Evolutionary conservation across 2,113 vertebrate species (phyloP).

Genomic region (Sterrhoptilus dennistouni): DNA sequence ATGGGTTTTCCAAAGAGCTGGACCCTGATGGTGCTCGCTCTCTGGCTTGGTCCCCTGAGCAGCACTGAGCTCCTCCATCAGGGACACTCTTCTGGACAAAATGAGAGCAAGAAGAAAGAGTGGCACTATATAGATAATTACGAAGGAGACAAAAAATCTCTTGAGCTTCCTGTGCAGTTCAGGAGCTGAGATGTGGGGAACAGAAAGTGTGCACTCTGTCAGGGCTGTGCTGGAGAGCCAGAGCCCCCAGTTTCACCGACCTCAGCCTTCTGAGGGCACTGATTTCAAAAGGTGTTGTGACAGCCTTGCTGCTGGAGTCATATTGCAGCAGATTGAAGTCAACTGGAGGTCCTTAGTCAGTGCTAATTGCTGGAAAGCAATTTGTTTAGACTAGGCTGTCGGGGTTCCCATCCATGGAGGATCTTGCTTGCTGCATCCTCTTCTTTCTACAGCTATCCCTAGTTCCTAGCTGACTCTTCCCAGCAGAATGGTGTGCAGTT

Average conservation of each 20-base stretch:
- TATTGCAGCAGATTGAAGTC: background rate
- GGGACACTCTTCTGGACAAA: background rate
- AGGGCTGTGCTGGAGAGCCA: background rate
- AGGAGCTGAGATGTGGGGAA: background rate
- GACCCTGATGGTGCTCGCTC: rapidly evolving
- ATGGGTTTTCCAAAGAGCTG: background rate
- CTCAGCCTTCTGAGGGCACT: background rate
- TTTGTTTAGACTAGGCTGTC: rapidly evolving
- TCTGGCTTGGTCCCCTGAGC: background rate
- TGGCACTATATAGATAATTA: background rate
- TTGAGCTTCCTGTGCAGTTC: background rate
- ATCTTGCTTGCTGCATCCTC: background rate
- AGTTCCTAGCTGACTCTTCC: background rate
- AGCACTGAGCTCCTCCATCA: background rate
- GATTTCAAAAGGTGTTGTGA: background rate
- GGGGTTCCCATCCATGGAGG: background rate
- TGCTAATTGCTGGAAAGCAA: background rate
- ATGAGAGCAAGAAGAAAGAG: background rate
- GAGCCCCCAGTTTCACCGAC: background rate
- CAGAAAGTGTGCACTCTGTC: rapidly evolving
- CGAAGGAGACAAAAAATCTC: background rate
- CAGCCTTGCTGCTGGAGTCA: background rate
- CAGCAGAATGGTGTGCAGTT: background rate
- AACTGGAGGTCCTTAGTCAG: background rate
- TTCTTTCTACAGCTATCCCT: background rate